Evolutionary conservation across 2,113 vertebrate genomes (phyloP).

Genomic region (Nerophis lumbriciformis): DNA sequence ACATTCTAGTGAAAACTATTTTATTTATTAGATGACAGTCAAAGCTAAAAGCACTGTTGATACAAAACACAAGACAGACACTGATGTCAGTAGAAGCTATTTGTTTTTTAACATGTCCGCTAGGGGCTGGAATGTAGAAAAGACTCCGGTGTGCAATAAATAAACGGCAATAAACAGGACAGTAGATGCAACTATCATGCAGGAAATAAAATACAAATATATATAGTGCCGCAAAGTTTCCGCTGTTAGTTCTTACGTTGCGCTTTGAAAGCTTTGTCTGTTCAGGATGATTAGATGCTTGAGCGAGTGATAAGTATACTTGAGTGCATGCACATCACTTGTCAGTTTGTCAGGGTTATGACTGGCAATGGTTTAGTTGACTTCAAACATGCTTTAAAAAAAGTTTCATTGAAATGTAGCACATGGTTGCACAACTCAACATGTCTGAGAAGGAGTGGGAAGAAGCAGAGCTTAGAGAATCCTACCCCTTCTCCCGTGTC

Average conservation of each 20-base stretch:
- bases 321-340: conserved; percentile 4
- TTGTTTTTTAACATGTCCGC: conserved; percentile 18
- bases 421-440: neutral
- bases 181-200: conserved; percentile 23
- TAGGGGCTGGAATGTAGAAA: conserved; percentile 23
- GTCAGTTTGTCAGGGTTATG: conserved; percentile 1
- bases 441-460: too few species aligned
- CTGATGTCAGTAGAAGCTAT: conserved; percentile 35
- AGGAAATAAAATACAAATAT: conserved; percentile 22
- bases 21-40: conserved; percentile 52
- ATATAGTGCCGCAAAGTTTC: conserved; percentile 24
- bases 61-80: conserved; percentile 42
- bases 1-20: conserved; percentile 35
- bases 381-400: neutral
- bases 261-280: conserved; percentile 66
- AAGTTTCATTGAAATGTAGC: neutral
- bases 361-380: neutral
- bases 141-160: conserved; percentile 62
- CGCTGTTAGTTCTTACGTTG: conserved; percentile 63
- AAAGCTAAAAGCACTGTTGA: conserved; percentile 31
- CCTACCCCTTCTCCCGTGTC: too few species aligned
- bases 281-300: conserved; percentile 28
- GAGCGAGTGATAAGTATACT: neutral
- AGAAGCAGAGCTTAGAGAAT: too few species aligned
- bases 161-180: conserved; percentile 51